Conservation (phyloP, 1,140 invertebrate species). For the honey bee (Apis mellifera) region DNA sequence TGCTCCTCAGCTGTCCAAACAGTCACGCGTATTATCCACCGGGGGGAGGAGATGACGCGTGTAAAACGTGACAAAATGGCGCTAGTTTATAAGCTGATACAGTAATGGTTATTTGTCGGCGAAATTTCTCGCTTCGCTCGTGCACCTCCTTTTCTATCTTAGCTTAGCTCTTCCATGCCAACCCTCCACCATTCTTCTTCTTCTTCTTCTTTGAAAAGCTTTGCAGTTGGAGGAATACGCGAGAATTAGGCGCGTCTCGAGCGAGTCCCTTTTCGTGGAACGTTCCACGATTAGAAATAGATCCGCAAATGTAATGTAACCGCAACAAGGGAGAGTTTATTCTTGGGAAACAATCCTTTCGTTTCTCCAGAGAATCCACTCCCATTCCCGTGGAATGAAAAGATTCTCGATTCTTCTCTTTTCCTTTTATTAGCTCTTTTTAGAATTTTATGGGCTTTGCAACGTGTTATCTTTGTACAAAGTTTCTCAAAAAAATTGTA, state of each 20-base stretch:
- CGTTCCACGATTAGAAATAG: constrained; percentile 63
- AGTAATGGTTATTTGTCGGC: not conserved
- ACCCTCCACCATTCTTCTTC: constrained; percentile 45
- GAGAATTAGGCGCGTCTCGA: constrained; percentile 59
- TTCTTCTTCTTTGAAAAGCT: not conserved
- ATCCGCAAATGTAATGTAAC: constrained; percentile 25
- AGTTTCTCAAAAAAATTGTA: too few relatives aligned
- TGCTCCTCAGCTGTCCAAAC: not conserved
- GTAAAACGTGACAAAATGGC: constrained; percentile 2
- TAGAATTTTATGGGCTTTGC: too few relatives aligned
- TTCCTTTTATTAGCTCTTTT: not conserved
- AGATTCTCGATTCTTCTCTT: not conserved
- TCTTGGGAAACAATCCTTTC: constrained; percentile 20
- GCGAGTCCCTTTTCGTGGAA: constrained; percentile 18
- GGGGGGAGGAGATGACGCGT: not conserved
- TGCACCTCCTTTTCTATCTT: not conserved
- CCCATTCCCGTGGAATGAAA: not conserved
- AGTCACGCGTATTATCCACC: not conserved
- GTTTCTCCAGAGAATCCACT: not conserved
- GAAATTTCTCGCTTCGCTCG: constrained; percentile 22
- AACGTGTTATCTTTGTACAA: too few relatives aligned
- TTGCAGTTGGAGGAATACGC: constrained; percentile 41
- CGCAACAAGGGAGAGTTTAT: constrained; percentile 1
- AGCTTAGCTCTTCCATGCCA: constrained; percentile 24
- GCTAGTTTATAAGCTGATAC: constrained; percentile 24